phyloP scores from a whole-genome alignment of 2,113 vertebrate species.

The Bufo gargarizans region DNA sequence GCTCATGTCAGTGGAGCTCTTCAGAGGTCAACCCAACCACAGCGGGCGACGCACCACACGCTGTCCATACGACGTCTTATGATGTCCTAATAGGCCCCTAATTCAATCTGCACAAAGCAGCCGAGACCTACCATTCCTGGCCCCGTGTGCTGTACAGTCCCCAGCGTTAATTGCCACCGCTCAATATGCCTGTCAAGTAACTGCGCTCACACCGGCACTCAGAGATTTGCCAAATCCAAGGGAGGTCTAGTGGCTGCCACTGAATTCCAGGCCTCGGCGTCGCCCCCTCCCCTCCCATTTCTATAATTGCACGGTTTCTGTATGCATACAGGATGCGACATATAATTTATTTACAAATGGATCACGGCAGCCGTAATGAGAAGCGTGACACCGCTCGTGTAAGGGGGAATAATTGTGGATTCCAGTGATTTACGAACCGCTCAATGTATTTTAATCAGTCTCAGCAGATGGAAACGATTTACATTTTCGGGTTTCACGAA shows the following conservation, averaged over 20 bases:
- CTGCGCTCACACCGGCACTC: not conserved
- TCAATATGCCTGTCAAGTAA: not conserved
- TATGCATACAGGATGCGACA: not conserved
- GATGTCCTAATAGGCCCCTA: not conserved
- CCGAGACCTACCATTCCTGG: not conserved
- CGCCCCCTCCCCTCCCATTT: not conserved
- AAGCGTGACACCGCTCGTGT: not conserved
- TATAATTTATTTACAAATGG: constrained; percentile 29
- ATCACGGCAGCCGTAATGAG: constrained; percentile 10
- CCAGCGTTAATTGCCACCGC: not conserved
- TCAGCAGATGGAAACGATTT: not conserved
- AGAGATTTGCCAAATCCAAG: not conserved
- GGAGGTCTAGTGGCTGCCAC: not conserved
- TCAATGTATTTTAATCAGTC: constrained; percentile 24
- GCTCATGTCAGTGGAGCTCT: not conserved
- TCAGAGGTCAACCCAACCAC: not conserved
- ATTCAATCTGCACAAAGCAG: not conserved
- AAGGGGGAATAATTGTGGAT: constrained; percentile 22
- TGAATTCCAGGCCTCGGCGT: not conserved
- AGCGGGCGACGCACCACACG: not conserved
- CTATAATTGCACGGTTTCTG: constrained; percentile 1
- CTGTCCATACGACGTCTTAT: not conserved
- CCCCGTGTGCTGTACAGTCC: too few species aligned
- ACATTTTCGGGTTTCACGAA: not conserved
- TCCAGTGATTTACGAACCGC: constrained; percentile 16